A percentile compares a stretch with the other conserved stretches of the same genome.
These are phyloP conservation scores for Scelioninae gen. 1 DNA, from an alignment of 2,888 invertebrate species.

Conservation along the genomic window DNA sequence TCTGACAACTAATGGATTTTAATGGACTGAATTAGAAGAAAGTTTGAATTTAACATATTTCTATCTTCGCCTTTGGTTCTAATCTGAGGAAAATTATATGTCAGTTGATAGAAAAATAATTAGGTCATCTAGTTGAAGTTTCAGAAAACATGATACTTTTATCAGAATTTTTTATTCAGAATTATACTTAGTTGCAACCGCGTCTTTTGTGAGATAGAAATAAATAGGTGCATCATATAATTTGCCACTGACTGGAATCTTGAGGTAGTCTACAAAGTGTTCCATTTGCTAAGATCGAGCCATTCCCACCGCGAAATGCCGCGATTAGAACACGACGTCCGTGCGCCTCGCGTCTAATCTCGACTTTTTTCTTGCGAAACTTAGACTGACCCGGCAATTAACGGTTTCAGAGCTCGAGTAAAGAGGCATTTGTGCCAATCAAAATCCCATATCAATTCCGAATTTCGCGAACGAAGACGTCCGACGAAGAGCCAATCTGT, in stretches of 20 bases:
- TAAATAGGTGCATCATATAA: slow-evolving; percentile 38
- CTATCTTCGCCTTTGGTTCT: no score
- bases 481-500: slow-evolving; percentile 4
- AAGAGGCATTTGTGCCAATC: slow-evolving; percentile 22
- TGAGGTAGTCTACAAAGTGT: slow-evolving; percentile 22
- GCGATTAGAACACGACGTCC: slow-evolving; percentile 30
- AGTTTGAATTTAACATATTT: no score
- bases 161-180: slow-evolving; percentile 17
- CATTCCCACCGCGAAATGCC: slow-evolving; percentile 15
- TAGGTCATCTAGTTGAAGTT: slow-evolving; percentile 7
- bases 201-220: slow-evolving; percentile 20
- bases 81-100: neutral
- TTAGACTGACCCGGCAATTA: slow-evolving; percentile 24
- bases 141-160: no score
- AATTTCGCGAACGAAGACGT: slow-evolving; percentile 14
- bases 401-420: slow-evolving; percentile 8
- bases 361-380: slow-evolving; percentile 15
- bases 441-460: slow-evolving; percentile 33
- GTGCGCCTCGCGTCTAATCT: slow-evolving; percentile 19
- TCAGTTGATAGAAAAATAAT: neutral
- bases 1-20: no score
- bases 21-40: no score
- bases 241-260: slow-evolving; percentile 31
- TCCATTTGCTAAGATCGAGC: slow-evolving; percentile 29
- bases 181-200: slow-evolving; percentile 5